Percentiles rank a stretch among this genome's conserved stretches.
Conservation (phyloP, 1,140 invertebrate genomes). For the Drosophila teissieri region DNA sequence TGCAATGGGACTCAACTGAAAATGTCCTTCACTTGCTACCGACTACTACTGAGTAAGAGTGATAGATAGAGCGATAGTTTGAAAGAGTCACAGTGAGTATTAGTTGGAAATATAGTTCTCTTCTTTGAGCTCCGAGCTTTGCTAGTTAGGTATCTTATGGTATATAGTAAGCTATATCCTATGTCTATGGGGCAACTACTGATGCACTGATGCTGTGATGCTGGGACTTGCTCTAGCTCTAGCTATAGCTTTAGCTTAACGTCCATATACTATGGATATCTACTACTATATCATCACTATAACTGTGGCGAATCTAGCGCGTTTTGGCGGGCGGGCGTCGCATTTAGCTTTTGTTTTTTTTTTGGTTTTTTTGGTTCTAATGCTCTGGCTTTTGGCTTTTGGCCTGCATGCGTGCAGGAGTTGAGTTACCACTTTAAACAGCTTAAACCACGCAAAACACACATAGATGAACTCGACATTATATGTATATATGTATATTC, state of each 20-base stretch:
- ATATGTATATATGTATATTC: constrained; percentile 47
- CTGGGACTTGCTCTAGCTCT: constrained; percentile 36
- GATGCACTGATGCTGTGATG: constrained; percentile 51
- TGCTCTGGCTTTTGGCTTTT: constrained; percentile 31
- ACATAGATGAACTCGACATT: constrained; percentile 84
- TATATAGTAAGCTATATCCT: constrained; percentile 15
- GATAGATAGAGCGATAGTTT: constrained; percentile 19
- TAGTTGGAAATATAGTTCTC: constrained; percentile 14
- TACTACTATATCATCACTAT: constrained; percentile 33
- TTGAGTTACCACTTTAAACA: constrained; percentile 75
- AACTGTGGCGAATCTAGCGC: constrained; percentile 39
- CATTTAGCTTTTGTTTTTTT: not conserved
- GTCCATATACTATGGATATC: constrained; percentile 16
- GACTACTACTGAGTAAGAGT: constrained; percentile 24
- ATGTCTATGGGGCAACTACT: constrained; percentile 50
- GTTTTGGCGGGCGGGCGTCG: constrained; percentile 43
- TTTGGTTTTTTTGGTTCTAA: constrained; percentile 8
- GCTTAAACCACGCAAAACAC: constrained; percentile 85
- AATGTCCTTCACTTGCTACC: constrained; percentile 24
- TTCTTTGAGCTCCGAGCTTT: constrained; percentile 14
- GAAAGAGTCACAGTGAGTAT: constrained; percentile 10
- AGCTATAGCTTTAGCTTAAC: constrained; percentile 20
- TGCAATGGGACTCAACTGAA: constrained; percentile 64
- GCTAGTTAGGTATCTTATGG: constrained; percentile 15
- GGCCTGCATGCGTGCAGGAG: constrained; percentile 46